Evolutionary conservation across 1,140 invertebrate species (phyloP).

Genomic region (Arion vulgaris): DNA sequence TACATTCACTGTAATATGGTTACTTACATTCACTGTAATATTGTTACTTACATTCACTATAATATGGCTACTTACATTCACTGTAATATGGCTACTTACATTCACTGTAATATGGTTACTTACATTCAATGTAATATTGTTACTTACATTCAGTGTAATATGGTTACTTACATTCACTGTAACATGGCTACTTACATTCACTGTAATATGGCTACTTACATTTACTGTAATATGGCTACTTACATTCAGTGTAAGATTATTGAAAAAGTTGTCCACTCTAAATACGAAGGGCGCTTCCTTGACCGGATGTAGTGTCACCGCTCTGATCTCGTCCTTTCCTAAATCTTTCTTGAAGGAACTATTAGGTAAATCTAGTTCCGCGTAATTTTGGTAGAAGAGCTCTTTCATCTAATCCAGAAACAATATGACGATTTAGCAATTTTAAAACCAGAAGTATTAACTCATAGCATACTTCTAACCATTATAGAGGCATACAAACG

Average conservation of each 20-base stretch:
- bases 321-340: constrained; percentile 90
- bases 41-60: too few species aligned
- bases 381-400: constrained; percentile 95
- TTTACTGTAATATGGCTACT: background rate
- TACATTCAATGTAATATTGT: background rate
- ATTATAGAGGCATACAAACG: too few species aligned
- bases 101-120: too few species aligned
- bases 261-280: constrained; percentile 80
- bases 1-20: too few species aligned
- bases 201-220: background rate
- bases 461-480: too few species aligned
- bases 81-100: too few species aligned
- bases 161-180: background rate
- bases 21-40: too few species aligned
- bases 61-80: too few species aligned
- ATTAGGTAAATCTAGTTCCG: constrained; percentile 75
- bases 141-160: background rate
- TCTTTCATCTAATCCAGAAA: constrained; percentile 96
- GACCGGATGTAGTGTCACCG: constrained; percentile 95
- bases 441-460: too few species aligned
- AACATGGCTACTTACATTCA: background rate
- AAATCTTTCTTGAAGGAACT: constrained; percentile 87
- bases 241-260: constrained; percentile 51
- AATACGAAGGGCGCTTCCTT: constrained; percentile 91
- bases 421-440: too few species aligned